Base-by-base conservation (phyloP, 2,888 invertebrate species). In the Chironomus tentans region DNA sequence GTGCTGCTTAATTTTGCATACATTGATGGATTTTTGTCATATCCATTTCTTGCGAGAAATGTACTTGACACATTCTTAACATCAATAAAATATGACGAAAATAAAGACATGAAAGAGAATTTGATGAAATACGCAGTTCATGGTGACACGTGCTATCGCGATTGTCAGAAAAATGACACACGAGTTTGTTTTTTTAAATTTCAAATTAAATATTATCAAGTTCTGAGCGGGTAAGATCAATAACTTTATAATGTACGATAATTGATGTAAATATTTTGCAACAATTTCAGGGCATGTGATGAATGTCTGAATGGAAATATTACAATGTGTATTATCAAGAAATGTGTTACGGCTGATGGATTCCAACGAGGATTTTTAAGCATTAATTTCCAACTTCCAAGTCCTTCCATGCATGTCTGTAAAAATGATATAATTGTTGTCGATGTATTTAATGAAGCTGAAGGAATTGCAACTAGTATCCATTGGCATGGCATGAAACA, bases 361-460 rank as follows among this genome's bases (percentile, higher is more conserved):
- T 68, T 71, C 22, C 15, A 68, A 38, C 46, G 77, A n/a, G 76
- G 76, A 15, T 68, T 76, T 28, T 38, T 77, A 22, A 21, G 71
- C 7, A 68, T 77, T 0, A 77, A 77, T 46, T 68, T 74, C 28
- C 47, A 73, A 47, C 47, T 77, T 28, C 77, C 77, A 3, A 76
- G 69, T 3, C 76, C 77, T 2, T 6, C n/a, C 24, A 72, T 77
- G 69, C 46, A 76, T 12, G 93, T 94, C 6, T 95, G 95, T 81
- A 86, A 90, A 80, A 89, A 91, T 18, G 95, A 95, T 81, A 86
- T 88, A 46, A 84, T 95, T 2, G 87, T 92, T 46, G 92, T 94
- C 0, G 93, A 94, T 80, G 91, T 94, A 10, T 87, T 88, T 75
- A 95, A 95, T 81, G 86, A 87, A 73, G 84, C 95, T 81, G 87